These are phyloP conservation scores for Rhodeus uyekii DNA, from an alignment of 2,797 vertebrate species.

Conservation along the genomic window DNA sequence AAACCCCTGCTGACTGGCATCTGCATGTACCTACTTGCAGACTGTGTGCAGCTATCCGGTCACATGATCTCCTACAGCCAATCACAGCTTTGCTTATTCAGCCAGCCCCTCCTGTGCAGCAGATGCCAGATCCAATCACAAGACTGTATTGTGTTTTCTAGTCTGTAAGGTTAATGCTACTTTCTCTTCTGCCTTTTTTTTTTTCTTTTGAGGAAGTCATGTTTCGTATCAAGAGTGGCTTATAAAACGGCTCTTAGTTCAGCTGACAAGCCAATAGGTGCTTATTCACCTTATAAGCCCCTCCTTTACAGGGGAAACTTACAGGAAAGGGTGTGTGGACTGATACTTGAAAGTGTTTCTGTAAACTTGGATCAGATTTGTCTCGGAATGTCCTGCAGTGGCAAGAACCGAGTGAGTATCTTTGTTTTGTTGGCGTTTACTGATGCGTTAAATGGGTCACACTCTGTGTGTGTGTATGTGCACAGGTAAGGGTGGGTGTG, in stretches of 20 bases:
- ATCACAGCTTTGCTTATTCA: slow-evolving; percentile 64
- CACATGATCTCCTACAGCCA: slow-evolving; percentile 71
- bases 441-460: slow-evolving; percentile 26
- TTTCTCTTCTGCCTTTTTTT: slow-evolving; percentile 51
- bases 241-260: slow-evolving; percentile 64
- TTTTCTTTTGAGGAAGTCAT: slow-evolving; percentile 76
- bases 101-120: slow-evolving; percentile 66
- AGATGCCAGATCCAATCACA: slow-evolving; percentile 67
- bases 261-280: not conserved
- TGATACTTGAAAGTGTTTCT: slow-evolving; percentile 18
- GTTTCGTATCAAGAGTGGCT: slow-evolving; percentile 74
- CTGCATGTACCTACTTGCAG: slow-evolving; percentile 62
- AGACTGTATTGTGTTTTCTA: slow-evolving; percentile 57
- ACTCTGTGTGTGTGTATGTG: slow-evolving; percentile 16
- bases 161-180: slow-evolving; percentile 58
- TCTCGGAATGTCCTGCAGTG: slow-evolving; percentile 4
- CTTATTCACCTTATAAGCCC: not conserved
- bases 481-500: slow-evolving; percentile 27
- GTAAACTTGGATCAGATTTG: not conserved
- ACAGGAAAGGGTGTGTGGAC: slow-evolving; percentile 31
- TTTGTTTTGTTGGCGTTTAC: slow-evolving; percentile 34
- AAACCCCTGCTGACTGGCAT: slow-evolving; percentile 64
- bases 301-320: slow-evolving; percentile 1
- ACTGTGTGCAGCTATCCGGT: slow-evolving; percentile 56
- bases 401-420: slow-evolving; percentile 49